phyloP scores from a whole-genome alignment of 2,113 vertebrate genomes.

The Hippocampus barbouri region DNA sequence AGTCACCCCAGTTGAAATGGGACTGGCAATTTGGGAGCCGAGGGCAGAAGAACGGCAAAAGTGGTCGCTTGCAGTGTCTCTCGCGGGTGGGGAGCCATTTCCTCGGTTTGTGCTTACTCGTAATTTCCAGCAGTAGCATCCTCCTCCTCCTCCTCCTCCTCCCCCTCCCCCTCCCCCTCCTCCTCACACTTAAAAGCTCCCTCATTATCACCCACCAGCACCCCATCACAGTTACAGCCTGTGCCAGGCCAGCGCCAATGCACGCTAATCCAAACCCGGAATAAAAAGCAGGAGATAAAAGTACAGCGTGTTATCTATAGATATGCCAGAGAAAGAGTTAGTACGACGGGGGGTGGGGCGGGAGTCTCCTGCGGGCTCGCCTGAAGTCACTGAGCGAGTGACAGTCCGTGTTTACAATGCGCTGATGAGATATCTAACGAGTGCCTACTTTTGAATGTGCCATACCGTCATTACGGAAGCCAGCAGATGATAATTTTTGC shows the following conservation, averaged over 20 bases:
- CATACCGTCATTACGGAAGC: conserved; percentile 15
- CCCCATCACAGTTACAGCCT: conserved; percentile 29
- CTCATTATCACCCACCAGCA: conserved; percentile 45
- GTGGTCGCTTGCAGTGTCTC: neutral
- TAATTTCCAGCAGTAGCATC: conserved; percentile 41
- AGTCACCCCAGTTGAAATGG: conserved; percentile 42
- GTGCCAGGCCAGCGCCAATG: conserved; percentile 40
- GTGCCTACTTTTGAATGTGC: conserved; percentile 33
- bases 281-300: conserved; percentile 15
- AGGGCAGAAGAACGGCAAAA: neutral
- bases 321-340: conserved; percentile 21
- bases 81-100: conserved; percentile 22
- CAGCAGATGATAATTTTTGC: conserved; percentile 42
- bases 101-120: conserved; percentile 41
- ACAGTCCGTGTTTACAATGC: neutral
- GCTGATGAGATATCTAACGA: neutral
- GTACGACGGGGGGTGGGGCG: neutral
- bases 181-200: conserved; percentile 46
- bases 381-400: neutral
- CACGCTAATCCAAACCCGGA: conserved; percentile 19
- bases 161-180: neutral
- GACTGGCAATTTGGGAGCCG: conserved; percentile 33
- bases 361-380: neutral
- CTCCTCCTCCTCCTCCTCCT: neutral
- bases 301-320: conserved; percentile 27